Base-by-base conservation (phyloP, 2,888 invertebrate genomes). In the Caenorhabditis sulstoni region DNA sequence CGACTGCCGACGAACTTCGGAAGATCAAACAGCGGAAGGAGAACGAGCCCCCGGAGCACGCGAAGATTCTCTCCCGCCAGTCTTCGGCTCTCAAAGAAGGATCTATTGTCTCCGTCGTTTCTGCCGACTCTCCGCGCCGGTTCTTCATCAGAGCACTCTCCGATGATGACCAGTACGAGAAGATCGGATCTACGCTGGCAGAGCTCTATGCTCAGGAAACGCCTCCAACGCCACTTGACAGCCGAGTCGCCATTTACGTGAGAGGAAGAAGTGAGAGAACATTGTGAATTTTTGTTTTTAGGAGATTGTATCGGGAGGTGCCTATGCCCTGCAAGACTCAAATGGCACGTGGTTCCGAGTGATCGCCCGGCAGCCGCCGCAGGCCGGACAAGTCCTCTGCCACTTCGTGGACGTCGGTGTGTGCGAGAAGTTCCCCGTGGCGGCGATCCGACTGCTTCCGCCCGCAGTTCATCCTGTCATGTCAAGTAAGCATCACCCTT, bases 371-470 rank as follows among this genome's bases (percentile, higher is more conserved):
- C 75, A 82, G 18, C 73, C 80, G 12, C 84, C 84, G 9, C 78
- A 79, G 20, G 73, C 81, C 23, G 84, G 84, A 18, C 68, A 70
- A 22, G 76, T 85, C 45, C 59, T 81, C 39, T 85, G 85, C 29
- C 82, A 76, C 50, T 85, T 85, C 61, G 75, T 78, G 3, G 85
- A 85, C 45, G 84, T 85, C 22, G 85, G 85, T 12, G 82, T 85
- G 4, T 74, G 77, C 16, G 85, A 82, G 20, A 55, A 67, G 14
- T 85, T 80, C 41, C 81, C 84, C 1, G 81, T 85, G 14, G 62
- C 76, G 1, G 81, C 78, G 16, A 64, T 85, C 4, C 49, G 84
- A 9, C 61, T 81, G 0, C 65, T 85, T 3, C 84, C 84, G 4
- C 76, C 79, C 23, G 66, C 80, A 9, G 74, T 74, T 7, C 71